Base-by-base conservation (phyloP, 2,797 vertebrate genomes). In the Epinephelus malabaricus region DNA sequence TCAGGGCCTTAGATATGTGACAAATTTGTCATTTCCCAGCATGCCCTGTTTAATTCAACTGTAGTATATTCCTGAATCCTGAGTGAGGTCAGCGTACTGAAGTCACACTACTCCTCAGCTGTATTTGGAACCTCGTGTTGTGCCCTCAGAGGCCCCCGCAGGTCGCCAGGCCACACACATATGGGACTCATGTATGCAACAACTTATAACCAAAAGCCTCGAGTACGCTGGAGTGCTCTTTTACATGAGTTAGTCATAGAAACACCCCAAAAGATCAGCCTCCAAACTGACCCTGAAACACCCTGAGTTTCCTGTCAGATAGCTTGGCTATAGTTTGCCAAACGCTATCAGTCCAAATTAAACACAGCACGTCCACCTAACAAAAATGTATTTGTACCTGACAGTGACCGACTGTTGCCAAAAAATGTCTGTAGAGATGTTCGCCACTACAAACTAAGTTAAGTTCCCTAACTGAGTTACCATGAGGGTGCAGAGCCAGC, bases 391-490 rank as follows among this genome's bases (percentile, higher is more conserved):
- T 73, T 49, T 64, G 18, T 50, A 63, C 55, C 47, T 67, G 53
- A 68, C 43, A 40, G 23, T 63, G 30, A 66, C 21, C 47, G 14
- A 47, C 15, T 49, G 34, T 6, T 58, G n/a, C 23, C 81, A 81
- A 23, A 61, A 61, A 30, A 47, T 55, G 19, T 66, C 56, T 65
- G 46, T 21, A 34, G 43, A 17, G 46, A 75, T 30, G 51, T 61
- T 40, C 25, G 23, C 34, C n/a, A 40, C 8, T 6, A 10, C 8
- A 17, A 40, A 63, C 1, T 4, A 21, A 19, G 9, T 21, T 30
- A 72, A 63, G 46, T 50, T 68, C 70, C 17, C 60, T 54, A 38
- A 56, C 8, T 45, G 19, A 47, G 51, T 65, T 76, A 59, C 30
- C 51, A 4, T 30, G 21, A 47, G 23, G 45, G 61, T 4, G 0